Evolutionary conservation across 92 coral and sea anemone genomes (phyloP).

Genomic region (Epizoanthus stellaris): DNA sequence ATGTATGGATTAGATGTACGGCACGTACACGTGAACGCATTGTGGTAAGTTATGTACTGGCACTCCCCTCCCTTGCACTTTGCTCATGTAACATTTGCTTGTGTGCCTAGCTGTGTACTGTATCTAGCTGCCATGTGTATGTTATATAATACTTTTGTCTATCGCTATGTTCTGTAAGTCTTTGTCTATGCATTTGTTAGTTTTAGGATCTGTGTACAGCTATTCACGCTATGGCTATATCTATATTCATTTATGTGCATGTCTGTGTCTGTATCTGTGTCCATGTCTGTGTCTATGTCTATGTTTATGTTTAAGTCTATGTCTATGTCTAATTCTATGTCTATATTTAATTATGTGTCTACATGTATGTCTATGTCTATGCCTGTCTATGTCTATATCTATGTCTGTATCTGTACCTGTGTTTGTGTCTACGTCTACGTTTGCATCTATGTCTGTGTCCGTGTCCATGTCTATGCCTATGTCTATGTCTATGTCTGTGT

Average conservation of each 20-base stretch:
- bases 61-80: not conserved
- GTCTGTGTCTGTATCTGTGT: not conserved
- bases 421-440: too few species aligned
- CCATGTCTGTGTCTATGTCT: too few species aligned
- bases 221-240: not conserved
- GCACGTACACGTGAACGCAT: not conserved
- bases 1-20: conserved; percentile 1
- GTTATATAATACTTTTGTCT: not conserved
- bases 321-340: too few species aligned
- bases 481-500: too few species aligned
- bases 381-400: not conserved
- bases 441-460: too few species aligned
- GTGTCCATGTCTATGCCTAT: too few species aligned
- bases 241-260: not conserved
- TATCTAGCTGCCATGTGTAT: too few species aligned
- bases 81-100: not conserved
- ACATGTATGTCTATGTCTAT: not conserved
- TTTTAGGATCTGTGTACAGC: too few species aligned
- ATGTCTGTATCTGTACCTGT: not conserved
- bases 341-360: too few species aligned
- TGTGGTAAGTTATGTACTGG: not conserved
- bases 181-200: not conserved
- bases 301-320: too few species aligned
- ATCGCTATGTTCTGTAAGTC: not conserved
- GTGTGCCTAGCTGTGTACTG: not conserved